Evolutionary conservation across 2,113 vertebrate genomes (phyloP).

Genomic region (Heterotilapia buettikoferi): DNA sequence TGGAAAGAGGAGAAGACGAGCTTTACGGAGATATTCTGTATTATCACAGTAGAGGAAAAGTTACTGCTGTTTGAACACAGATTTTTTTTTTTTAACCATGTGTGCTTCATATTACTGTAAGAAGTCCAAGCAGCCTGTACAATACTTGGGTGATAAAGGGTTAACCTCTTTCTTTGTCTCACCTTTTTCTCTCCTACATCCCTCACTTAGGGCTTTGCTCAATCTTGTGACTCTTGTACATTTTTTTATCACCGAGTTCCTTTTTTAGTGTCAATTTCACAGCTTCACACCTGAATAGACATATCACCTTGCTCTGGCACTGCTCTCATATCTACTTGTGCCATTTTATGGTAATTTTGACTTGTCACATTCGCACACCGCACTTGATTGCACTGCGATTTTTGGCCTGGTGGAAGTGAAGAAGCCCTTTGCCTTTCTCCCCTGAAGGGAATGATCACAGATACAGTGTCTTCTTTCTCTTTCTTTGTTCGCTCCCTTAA

Average conservation of each 20-base stretch:
- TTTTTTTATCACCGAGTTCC: neutral
- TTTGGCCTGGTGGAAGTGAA: neutral
- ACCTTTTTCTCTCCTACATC: fast-evolving
- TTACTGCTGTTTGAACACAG: neutral
- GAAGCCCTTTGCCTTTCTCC: neutral
- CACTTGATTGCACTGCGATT: neutral
- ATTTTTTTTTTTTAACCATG: neutral
- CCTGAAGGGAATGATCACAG: neutral
- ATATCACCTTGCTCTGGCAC: neutral
- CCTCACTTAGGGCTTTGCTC: neutral
- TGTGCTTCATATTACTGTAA: neutral
- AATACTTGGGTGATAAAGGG: neutral
- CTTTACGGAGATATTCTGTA: fast-evolving
- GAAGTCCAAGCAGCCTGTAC: neutral
- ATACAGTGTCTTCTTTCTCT: neutral
- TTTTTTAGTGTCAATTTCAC: neutral
- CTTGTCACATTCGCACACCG: neutral
- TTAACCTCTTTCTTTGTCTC: neutral
- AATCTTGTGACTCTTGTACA: neutral
- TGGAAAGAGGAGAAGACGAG: neutral
- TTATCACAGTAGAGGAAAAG: neutral
- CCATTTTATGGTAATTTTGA: neutral
- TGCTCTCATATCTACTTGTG: neutral
- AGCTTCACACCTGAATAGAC: neutral
- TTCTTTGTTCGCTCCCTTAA: neutral